Evolutionary conservation across 2,888 invertebrate species (phyloP).

Genomic region (Thyatira batis): DNA sequence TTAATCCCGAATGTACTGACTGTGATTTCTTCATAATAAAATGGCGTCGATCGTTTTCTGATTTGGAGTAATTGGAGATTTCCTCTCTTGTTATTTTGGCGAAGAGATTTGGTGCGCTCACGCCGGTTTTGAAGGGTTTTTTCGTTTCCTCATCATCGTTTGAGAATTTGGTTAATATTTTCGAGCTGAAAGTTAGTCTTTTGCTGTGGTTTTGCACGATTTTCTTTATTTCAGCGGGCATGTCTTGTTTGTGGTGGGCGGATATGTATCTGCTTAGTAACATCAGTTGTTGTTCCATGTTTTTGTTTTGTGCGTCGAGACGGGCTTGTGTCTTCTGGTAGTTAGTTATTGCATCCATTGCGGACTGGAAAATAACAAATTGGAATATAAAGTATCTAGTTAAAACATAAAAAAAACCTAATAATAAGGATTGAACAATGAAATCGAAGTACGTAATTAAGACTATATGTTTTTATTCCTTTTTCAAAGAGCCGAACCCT

Average conservation of each 20-base stretch:
- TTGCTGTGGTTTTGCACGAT: constrained; percentile 85
- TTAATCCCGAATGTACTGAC: constrained; percentile 72
- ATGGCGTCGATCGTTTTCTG: constrained; percentile 52
- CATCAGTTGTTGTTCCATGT: constrained; percentile 88
- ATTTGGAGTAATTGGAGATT: constrained; percentile 33
- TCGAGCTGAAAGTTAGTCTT: constrained; percentile 68
- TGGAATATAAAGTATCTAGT: too few species aligned
- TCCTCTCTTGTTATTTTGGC: constrained; percentile 60
- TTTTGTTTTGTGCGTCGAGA: constrained; percentile 87
- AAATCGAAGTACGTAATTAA: too few species aligned
- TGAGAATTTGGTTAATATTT: constrained; percentile 69
- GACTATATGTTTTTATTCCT: too few species aligned
- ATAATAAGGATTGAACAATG: too few species aligned
- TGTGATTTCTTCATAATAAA: constrained; percentile 73
- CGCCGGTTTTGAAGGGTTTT: constrained; percentile 59
- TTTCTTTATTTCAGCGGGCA: constrained; percentile 88
- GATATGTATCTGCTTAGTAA: constrained; percentile 88
- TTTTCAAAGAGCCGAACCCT: too few species aligned
- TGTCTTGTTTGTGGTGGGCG: constrained; percentile 85
- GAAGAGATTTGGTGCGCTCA: constrained; percentile 72
- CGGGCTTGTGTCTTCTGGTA: constrained; percentile 84
- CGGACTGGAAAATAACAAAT: constrained; percentile 73
- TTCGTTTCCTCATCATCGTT: constrained; percentile 63
- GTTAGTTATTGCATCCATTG: constrained; percentile 85
- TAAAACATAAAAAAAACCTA: too few species aligned